Evolutionary conservation across 2,797 vertebrate species (phyloP), one percentile per base, ranked within the genome.

Genomic region (Myotis findleyi): DNA sequence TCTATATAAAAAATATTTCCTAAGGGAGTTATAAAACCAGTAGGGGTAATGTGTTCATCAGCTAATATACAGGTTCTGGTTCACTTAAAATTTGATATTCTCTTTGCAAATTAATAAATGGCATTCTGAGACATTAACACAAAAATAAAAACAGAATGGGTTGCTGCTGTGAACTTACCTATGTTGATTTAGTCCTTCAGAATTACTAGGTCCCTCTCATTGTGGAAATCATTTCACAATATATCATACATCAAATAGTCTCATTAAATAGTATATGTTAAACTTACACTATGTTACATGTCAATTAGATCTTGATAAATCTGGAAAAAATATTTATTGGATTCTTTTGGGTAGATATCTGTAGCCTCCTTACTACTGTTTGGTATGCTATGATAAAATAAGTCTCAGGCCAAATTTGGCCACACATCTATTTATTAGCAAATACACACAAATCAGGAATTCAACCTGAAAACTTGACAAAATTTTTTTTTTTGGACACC

Each of bases 71-170:
- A 94, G 57, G 53, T 27, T 94, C 53, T 69, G 72, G 80, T 89
- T 73, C 77, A 84, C 80, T 85, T 96, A 83, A 91, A 93, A 96
- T 94, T 91, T 94, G 82, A 87, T 96, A 84, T 96, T 89, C 59
- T 95, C 91, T 83, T 97, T 90, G 81, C 44, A 96, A 89, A 92
- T 91, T 95, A 95, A 89, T 89, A 93, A 93, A 81, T 79, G 68
- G 6, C 59, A 90, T 93, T 96, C 59, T 87, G 41, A 96, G 84
- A 91, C n/a, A 79, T 79, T 85, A 95, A 79, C 49, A 93, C 33
- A 89, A 93, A 94, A 94, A 73, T 55, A 87, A 88, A 95, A 89
- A 62, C 14, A 89, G 20, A 95, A 75, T 75, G 20, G 25, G 33
- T 11, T 92, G 75, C 30, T 72, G 12, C 80, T 95, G 53, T 85